phyloP scores from a whole-genome alignment of 2,888 invertebrate species.

The Drosophila nigricruria region DNA sequence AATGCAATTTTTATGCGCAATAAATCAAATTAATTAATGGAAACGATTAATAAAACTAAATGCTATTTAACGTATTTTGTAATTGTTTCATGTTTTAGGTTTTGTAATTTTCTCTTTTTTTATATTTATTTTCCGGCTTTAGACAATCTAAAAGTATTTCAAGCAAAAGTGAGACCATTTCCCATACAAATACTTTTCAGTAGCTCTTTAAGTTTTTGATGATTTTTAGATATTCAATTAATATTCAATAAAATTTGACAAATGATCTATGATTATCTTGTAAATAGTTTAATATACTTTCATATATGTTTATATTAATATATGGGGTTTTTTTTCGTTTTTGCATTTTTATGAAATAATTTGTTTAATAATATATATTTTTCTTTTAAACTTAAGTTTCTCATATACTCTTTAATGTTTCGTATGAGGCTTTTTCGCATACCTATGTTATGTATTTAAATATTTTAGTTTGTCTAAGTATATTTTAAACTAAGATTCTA shows the following conservation, averaged over 20 bases:
- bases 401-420: no score
- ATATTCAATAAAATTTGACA: not conserved
- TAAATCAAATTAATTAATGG: conserved; percentile 1
- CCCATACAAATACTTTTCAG: not conserved
- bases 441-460: no score
- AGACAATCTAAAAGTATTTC: not conserved
- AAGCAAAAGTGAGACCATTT: not conserved
- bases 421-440: no score
- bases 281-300: not conserved
- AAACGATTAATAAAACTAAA: not conserved
- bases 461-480: no score
- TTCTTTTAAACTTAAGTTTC: no score
- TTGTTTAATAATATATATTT: no score
- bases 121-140: not conserved
- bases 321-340: not conserved
- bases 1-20: conserved; percentile 2
- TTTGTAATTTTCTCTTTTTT: not conserved
- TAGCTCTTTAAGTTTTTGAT: no score
- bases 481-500: no score
- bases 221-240: not conserved
- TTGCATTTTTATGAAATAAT: not conserved
- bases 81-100: not conserved
- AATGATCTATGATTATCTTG: no score
- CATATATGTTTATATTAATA: no score
- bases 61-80: not conserved